Conservation (phyloP, 2,888 invertebrate genomes). For the Luperina nickerlii region DNA sequence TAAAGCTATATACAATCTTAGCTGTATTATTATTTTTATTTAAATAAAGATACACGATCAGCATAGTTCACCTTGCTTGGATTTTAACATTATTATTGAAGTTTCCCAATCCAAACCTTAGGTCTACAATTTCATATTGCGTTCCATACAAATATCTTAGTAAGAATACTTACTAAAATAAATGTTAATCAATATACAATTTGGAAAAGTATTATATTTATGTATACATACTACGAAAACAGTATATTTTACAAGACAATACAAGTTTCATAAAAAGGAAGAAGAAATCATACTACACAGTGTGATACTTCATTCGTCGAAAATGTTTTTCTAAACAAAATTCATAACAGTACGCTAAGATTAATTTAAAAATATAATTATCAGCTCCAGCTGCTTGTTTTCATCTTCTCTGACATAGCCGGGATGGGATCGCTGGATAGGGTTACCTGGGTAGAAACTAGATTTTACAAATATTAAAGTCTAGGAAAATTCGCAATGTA, state of each 20-base stretch:
- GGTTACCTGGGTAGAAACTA: slow-evolving; percentile 87
- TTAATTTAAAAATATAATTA: slow-evolving; percentile 59
- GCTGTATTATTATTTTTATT: not conserved
- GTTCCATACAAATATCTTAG: slow-evolving; percentile 57
- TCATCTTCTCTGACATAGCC: slow-evolving; percentile 87
- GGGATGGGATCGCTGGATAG: slow-evolving; percentile 89
- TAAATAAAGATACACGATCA: slow-evolving; percentile 29
- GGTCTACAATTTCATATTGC: slow-evolving; percentile 62
- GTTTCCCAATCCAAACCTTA: slow-evolving; percentile 53
- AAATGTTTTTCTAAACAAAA: slow-evolving; percentile 29
- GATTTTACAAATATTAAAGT: slow-evolving; percentile 74
- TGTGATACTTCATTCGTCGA: slow-evolving; percentile 48
- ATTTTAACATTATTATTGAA: not conserved
- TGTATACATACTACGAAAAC: slow-evolving; percentile 49
- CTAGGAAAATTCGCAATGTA: slow-evolving; percentile 79
- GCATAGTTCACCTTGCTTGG: not conserved
- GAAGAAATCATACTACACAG: slow-evolving; percentile 59
- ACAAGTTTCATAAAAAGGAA: slow-evolving; percentile 53
- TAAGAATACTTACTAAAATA: slow-evolving; percentile 49
- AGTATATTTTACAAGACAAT: slow-evolving; percentile 57
- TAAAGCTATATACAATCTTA: not conserved
- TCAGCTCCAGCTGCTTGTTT: slow-evolving; percentile 90
- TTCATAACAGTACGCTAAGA: slow-evolving; percentile 39
- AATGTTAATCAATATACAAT: slow-evolving; percentile 36
- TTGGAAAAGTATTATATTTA: slow-evolving; percentile 36